Evolutionary conservation across 2,113 vertebrate genomes (phyloP), one percentile per base, ranked within the genome.

Genomic region (Odontesthes bonariensis): DNA sequence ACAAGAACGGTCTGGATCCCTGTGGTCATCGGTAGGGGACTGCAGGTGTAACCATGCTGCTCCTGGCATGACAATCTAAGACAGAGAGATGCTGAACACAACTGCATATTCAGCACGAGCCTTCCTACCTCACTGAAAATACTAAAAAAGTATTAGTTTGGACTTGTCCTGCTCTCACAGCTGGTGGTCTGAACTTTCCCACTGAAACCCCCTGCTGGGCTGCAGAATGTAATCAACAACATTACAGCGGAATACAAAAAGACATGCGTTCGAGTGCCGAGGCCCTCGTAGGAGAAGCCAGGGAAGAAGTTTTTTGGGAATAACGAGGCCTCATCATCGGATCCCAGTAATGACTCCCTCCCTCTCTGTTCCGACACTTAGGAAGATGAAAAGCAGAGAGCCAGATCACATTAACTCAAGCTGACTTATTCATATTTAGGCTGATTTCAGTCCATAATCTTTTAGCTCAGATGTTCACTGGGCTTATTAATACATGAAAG

Each of bases 401-500:
- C 69, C 79, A 79, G 63, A 90, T 92, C 87, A 88, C 84, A 89
- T 92, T 89, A 93, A 92, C 91, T 79, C 69, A 6, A 89, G 77
- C 84, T 91, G 93, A 92, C 86, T 92, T 90, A 88, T 92, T 93
- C 91, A 94, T 92, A 93, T 90, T 93, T 89, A 91, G 90, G 82
- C 87, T 91, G 90, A 94, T 94, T 92, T 92, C 76, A 75, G 82
- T 90, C 86, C 81, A 86, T 93, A 93, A 92, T 93, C 82, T 92
- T 76, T 84, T 60, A 65, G 84, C 91, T 93, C 92, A 91, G 88
- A 93, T 92, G 84, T 93, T 92, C 92, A 85, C 78, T 72, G 47
- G 74, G 80, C 86, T 93, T 92, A 91, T 93, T 94, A 93, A 94
- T 91, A 93, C 91, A 93, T 93, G 92, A 94, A 94, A 94, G 92